Percentiles rank a stretch among this genome's conserved stretches.
These are phyloP conservation scores for Neopelma chrysocephalum DNA, from an alignment of 2,797 vertebrate species.

Conservation along the genomic window DNA sequence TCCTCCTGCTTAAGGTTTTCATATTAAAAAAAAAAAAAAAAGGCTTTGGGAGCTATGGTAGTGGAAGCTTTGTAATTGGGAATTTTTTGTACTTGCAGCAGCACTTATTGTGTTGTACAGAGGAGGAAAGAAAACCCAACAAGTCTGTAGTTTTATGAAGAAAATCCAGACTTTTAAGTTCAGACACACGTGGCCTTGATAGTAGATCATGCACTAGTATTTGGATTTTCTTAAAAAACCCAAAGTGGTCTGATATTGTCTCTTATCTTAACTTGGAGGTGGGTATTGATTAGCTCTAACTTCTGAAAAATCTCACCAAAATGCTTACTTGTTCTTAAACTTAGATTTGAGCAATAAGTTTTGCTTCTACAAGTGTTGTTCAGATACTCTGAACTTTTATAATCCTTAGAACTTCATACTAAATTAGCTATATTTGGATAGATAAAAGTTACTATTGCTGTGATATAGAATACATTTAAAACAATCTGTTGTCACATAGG, in stretches of 20 bases:
- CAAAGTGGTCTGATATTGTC: not conserved
- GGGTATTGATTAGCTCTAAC: not conserved
- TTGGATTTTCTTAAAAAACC: not conserved
- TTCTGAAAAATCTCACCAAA: not conserved
- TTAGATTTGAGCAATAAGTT: not conserved
- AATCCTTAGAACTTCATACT: not conserved
- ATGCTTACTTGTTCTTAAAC: not conserved
- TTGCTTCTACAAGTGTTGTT: not conserved
- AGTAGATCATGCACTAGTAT: not conserved
- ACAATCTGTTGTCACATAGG: not conserved
- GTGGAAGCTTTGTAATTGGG: not conserved
- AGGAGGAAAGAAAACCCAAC: accelerated
- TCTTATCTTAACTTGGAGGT: not conserved
- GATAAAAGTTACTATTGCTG: not conserved
- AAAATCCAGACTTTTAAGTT: not conserved
- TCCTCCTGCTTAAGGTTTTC: not conserved
- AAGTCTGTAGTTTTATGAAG: not conserved
- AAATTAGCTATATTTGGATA: not conserved
- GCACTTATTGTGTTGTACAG: not conserved
- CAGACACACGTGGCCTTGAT: accelerated
- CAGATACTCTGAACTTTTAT: not conserved
- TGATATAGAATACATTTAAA: not conserved
- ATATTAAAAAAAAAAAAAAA: not conserved
- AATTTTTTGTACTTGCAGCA: not conserved
- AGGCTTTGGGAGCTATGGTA: not conserved